Evolutionary conservation across 2,888 invertebrate species (phyloP), one percentile per base, ranked within the genome.

Genomic region (Dryadula phaetusa): DNA sequence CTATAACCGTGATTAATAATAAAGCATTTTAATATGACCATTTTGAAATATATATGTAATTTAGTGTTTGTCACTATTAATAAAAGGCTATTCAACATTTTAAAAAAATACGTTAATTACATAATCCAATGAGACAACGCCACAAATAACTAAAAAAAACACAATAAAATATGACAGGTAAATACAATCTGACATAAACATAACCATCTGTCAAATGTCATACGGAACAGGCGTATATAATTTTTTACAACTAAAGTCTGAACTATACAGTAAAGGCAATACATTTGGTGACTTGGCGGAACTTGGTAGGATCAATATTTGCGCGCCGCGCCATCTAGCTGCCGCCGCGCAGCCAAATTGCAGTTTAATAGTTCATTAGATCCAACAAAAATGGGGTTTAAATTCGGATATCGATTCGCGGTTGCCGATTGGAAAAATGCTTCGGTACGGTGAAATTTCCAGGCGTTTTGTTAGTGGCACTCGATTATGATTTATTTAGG

Each of bases 301-400:
- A 90, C 84, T 85, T 86, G 82, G 86, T 84, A 86, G 87, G 92
- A 92, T 92, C 92, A 90, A 92, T 92, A 92, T 88, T 77, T 89
- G 92, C 91, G 92, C 92, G 83, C 84, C 85, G 79, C 88, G 91
- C 87, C 90, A 90, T 89, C 91, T 90, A 90, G 81, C 82, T 75
- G 76, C 84, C 84, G 86, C 85, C 91, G 92, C 92, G 92, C 92
- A 92, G 86, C 88, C 85, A 91, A 92, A 92, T 92, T 91, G 88
- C 92, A 92, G 80, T 92, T 92, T 92, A 92, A 92, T 92, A 92
- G 92, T 92, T 92, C 92, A 92, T 92, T 92, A 92, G 92, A 90
- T 90, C 89, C 85, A 80, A 81, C 88, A 90, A 90, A 91, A 91
- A 92, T 91, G 91, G 90, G 87, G 88, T 91, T 92, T 92, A 90